Percentiles rank a stretch among this genome's conserved stretches.
Conservation (phyloP, 1,140 invertebrate genomes). For the Tetramorium simillimum region DNA sequence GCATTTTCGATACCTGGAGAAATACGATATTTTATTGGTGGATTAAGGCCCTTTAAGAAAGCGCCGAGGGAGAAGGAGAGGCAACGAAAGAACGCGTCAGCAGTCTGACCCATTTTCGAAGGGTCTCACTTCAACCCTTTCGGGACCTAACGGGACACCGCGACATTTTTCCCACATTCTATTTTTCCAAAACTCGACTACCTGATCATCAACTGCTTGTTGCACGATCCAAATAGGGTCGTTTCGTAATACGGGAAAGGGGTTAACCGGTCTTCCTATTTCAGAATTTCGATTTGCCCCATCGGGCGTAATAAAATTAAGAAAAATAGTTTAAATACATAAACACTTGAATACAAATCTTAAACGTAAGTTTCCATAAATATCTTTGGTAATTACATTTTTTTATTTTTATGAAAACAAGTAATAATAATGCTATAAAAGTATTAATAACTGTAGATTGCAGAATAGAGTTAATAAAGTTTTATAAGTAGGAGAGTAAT, state of each 20-base stretch:
- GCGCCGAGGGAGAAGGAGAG: conserved; percentile 49
- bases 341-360: conserved; percentile 1
- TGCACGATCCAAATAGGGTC: conserved; percentile 47
- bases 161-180: conserved; percentile 83
- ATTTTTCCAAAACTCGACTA: conserved; percentile 79
- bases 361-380: neutral
- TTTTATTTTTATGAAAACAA: neutral
- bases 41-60: conserved; percentile 80
- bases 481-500: neutral
- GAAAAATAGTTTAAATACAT: conserved; percentile 14
- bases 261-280: conserved; percentile 18
- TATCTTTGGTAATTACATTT: neutral
- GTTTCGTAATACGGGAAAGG: conserved; percentile 41
- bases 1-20: conserved; percentile 60
- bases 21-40: conserved; percentile 80
- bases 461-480: neutral
- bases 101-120: conserved; percentile 80
- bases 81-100: conserved; percentile 60
- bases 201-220: conserved; percentile 73
- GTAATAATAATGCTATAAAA: neutral
- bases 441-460: neutral
- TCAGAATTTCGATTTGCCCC: neutral
- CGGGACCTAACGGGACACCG: conserved; percentile 78
- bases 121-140: conserved; percentile 80
- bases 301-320: conserved; percentile 27